A percentile compares a stretch with the other conserved stretches of the same genome.
phyloP scores from a whole-genome alignment of 2,113 vertebrate species.

The Leucosticte australis region DNA sequence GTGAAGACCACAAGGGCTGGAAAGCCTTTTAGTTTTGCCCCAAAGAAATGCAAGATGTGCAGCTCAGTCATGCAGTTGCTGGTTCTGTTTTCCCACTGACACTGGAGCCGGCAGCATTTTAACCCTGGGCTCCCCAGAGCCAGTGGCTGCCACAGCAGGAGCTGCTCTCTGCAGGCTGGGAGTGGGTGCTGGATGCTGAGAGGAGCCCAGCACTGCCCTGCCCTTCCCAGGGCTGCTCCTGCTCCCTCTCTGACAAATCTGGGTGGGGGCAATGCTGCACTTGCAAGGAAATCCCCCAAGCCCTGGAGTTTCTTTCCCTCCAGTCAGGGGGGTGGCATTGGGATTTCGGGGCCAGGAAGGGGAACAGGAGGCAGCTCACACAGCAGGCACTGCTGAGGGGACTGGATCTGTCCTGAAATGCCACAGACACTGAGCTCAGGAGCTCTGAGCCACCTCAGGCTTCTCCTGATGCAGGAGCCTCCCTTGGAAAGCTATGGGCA shows the following conservation, averaged over 20 bases:
- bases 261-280: neutral
- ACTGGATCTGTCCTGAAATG: neutral
- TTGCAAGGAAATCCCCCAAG: neutral
- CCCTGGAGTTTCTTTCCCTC: neutral
- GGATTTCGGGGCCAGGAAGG: accelerated
- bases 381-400: neutral
- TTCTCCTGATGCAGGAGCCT: neutral
- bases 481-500: neutral
- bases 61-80: neutral
- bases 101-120: neutral
- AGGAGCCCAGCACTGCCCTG: accelerated
- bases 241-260: accelerated
- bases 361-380: neutral
- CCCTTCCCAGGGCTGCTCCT: accelerated
- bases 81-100: neutral
- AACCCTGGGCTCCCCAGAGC: neutral
- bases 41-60: neutral
- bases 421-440: neutral
- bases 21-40: neutral
- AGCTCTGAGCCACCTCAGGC: neutral
- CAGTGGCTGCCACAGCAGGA: accelerated
- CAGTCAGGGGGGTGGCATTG: accelerated
- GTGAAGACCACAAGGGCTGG: neutral
- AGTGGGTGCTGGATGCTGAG: accelerated
- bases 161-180: accelerated